Evolutionary conservation across 2,888 invertebrate species (phyloP).

Genomic region (Aleiodes testaceus): DNA sequence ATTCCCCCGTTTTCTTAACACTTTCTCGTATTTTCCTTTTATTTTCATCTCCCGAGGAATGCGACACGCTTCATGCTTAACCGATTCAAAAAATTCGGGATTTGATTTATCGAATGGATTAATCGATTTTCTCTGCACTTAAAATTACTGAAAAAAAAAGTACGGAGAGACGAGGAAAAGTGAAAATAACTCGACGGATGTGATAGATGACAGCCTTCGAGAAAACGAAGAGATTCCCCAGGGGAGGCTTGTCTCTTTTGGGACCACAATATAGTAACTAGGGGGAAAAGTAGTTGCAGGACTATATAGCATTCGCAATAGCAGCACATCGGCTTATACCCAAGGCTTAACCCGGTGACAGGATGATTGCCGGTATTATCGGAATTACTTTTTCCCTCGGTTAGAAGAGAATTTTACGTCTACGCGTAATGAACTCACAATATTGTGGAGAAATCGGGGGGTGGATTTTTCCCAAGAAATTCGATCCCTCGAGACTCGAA

Average conservation of each 20-base stretch:
- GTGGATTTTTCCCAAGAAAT: conserved; percentile 51
- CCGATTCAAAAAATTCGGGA: too few relatives aligned
- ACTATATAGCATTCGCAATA: conserved; percentile 43
- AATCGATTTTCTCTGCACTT: conserved; percentile 7
- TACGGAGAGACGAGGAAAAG: conserved; percentile 17
- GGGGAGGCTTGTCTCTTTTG: conserved; percentile 55
- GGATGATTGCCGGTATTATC: conserved; percentile 70
- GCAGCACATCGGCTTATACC: conserved; percentile 49
- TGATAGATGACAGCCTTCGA: conserved; percentile 44
- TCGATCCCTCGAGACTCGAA: conserved; percentile 59
- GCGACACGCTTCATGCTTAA: conserved; percentile 27
- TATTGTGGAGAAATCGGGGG: conserved; percentile 10
- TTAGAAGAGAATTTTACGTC: conserved; percentile 61
- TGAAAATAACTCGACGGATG: conserved; percentile 17
- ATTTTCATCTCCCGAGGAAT: conserved; percentile 6
- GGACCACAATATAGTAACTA: conserved; percentile 24
- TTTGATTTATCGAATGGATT: too few relatives aligned
- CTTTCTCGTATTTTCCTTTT: conserved; percentile 25
- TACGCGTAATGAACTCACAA: conserved; percentile 23
- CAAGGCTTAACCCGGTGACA: conserved; percentile 68
- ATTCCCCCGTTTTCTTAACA: conserved; percentile 33
- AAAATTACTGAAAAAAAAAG: conserved; percentile 8
- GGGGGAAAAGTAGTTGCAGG: conserved; percentile 28
- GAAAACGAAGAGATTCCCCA: conserved; percentile 68
- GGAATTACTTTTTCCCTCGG: conserved; percentile 60